Base-by-base conservation (phyloP, 2,888 invertebrate species). In the Cephus pulcher region DNA sequence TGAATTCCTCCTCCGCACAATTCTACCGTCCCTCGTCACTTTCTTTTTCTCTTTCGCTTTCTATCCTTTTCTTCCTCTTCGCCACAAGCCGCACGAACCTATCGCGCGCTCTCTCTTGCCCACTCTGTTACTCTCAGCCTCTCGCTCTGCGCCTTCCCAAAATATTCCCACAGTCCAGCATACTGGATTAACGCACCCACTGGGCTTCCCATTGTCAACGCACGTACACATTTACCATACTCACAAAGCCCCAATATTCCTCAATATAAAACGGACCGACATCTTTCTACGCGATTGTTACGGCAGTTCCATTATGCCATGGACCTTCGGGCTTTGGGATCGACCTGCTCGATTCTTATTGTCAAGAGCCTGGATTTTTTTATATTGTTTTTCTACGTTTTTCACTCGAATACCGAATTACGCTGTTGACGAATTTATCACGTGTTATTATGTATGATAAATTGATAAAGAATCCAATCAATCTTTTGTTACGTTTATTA, bases 181-280 rank as follows among this genome's bases (percentile, higher is more conserved):
- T 79, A 76, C 80, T 78, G 87, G 87, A 86, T 88, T 86, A 87
- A 86, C 86, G 87, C 85, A 87, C 85, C 86, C 85, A 86, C 80
- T 82, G 83, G 85, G 86, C 84, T 88, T 88, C 87, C 88, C 85
- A 88, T 89, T 89, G 88, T 89, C 86, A 84, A 83, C 83, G 80
- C 75, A 78, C 79, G 75, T 77, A 79, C 79, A 76, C 80, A 80
- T 80, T 4, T 75, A 73, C 69, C 81, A 77, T 77, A 76, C 73
- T 75, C 77, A 88, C 88, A 88, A 87, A 86, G 85, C 85, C 84
- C 84, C 86, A 84, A 89, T 89, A 88, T 88, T 87, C 87, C 84
- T 85, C 88, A 83, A 89, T 88, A 86, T 85, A 87, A 88, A 87
- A 87, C 81, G 82, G 81, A 77, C 81, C 82, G 80, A 76, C 86